phyloP scores from a whole-genome alignment of 2,888 invertebrate species.

The Zeuzera pyrina region DNA sequence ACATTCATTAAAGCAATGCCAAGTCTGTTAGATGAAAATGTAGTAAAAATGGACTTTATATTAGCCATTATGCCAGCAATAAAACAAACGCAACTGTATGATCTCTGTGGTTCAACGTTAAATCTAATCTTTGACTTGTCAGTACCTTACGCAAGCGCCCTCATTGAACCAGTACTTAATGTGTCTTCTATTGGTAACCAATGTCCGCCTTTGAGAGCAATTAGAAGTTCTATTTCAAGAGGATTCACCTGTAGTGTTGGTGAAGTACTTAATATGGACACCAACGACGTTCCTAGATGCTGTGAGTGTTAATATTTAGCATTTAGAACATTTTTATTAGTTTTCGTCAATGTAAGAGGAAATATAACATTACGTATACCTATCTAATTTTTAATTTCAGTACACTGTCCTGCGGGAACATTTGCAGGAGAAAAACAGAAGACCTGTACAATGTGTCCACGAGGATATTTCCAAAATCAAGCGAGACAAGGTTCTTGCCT shows the following conservation, averaged over 20 bases:
- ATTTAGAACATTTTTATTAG: too few relatives aligned
- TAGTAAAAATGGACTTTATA: conserved; percentile 91
- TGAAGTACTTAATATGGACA: conserved; percentile 94
- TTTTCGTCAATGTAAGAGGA: neutral
- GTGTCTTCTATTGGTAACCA: conserved; percentile 92
- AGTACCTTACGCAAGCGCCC: conserved; percentile 92
- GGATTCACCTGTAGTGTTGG: conserved; percentile 96
- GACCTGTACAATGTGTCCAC: conserved; percentile 90
- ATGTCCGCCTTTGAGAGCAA: conserved; percentile 91
- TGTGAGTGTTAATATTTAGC: conserved; percentile 75
- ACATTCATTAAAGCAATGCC: conserved; percentile 89
- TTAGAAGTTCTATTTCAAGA: conserved; percentile 86
- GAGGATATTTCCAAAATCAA: conserved; percentile 94
- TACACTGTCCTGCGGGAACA: conserved; percentile 97
- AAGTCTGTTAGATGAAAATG: conserved; percentile 86
- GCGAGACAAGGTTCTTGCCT: conserved; percentile 92
- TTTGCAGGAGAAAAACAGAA: conserved; percentile 93
- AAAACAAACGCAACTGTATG: conserved; percentile 92
- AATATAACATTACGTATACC: conserved; percentile 3
- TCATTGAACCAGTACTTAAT: conserved; percentile 90
- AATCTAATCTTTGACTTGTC: conserved; percentile 95
- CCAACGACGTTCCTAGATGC: conserved; percentile 92
- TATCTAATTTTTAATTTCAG: conserved; percentile 70
- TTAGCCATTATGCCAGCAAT: conserved; percentile 90
- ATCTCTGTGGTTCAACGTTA: conserved; percentile 94